These are phyloP conservation scores for Manacus vitellinus DNA, from an alignment of 2,113 vertebrate species.

Conservation along the genomic window DNA sequence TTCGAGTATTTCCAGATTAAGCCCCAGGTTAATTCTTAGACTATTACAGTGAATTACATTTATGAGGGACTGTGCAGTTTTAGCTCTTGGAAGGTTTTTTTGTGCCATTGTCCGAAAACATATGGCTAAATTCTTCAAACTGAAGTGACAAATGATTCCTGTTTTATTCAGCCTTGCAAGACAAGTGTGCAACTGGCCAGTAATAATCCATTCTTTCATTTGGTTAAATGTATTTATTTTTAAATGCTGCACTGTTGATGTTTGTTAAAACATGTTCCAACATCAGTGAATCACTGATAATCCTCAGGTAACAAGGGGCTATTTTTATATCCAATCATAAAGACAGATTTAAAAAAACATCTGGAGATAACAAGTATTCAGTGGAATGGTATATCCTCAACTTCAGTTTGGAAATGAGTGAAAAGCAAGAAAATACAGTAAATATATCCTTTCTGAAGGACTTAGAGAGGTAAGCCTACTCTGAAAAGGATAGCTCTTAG, in stretches of 20 bases:
- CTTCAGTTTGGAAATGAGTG: neutral
- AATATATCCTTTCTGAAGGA: neutral
- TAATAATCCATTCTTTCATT: slow-evolving; percentile 22
- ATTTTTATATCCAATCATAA: slow-evolving; percentile 10
- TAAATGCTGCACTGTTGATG: neutral
- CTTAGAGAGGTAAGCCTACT: neutral
- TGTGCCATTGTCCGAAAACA: neutral
- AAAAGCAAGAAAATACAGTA: neutral
- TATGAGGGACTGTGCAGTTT: neutral
- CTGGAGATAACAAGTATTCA: neutral
- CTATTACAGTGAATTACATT: neutral
- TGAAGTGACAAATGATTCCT: neutral
- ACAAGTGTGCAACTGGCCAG: slow-evolving; percentile 3
- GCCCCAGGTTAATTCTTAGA: neutral
- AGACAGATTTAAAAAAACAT: neutral
- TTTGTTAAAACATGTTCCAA: slow-evolving; percentile 27
- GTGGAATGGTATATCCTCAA: neutral
- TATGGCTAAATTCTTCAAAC: neutral
- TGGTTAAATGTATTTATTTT: slow-evolving; percentile 40
- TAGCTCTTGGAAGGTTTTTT: neutral
- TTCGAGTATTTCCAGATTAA: neutral
- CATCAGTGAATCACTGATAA: neutral
- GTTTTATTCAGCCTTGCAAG: neutral
- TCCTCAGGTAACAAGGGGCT: neutral
- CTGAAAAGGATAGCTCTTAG: neutral